Percentiles rank a stretch among this genome's conserved stretches.
phyloP scores from a whole-genome alignment of 2,113 vertebrate species.

The Rutilus rutilus region DNA sequence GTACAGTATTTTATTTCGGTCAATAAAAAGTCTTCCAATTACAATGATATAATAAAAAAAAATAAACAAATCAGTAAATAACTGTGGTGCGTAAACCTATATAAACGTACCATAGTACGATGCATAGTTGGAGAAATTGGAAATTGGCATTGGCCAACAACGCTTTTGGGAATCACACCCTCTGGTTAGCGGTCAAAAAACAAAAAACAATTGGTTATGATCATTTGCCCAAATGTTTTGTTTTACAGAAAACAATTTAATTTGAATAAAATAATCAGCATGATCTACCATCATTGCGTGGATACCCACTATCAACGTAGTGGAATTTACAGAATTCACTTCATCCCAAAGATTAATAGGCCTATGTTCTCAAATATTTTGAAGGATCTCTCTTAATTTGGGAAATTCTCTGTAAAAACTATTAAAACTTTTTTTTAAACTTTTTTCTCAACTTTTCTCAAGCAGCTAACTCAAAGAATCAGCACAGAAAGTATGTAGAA shows the following conservation, averaged over 20 bases:
- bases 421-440: too few relatives aligned
- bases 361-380: not conserved
- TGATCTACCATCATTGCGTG: not conserved
- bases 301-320: not conserved
- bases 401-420: not conserved
- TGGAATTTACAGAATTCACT: not conserved
- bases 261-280: not conserved
- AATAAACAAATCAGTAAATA: too few relatives aligned
- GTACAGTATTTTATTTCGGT: not conserved
- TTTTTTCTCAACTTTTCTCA: not conserved
- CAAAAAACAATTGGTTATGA: too few relatives aligned
- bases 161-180: too few relatives aligned
- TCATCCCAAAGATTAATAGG: too few relatives aligned
- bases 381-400: not conserved
- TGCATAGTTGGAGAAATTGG: too few relatives aligned
- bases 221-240: rapidly evolving
- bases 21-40: not conserved
- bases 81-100: too few relatives aligned
- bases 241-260: not conserved
- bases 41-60: too few relatives aligned
- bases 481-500: not conserved
- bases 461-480: not conserved
- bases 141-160: too few relatives aligned
- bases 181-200: too few relatives aligned
- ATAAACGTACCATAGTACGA: too few relatives aligned